Conservation (phyloP, 2,113 vertebrate genomes). For the Piprites chloris region DNA sequence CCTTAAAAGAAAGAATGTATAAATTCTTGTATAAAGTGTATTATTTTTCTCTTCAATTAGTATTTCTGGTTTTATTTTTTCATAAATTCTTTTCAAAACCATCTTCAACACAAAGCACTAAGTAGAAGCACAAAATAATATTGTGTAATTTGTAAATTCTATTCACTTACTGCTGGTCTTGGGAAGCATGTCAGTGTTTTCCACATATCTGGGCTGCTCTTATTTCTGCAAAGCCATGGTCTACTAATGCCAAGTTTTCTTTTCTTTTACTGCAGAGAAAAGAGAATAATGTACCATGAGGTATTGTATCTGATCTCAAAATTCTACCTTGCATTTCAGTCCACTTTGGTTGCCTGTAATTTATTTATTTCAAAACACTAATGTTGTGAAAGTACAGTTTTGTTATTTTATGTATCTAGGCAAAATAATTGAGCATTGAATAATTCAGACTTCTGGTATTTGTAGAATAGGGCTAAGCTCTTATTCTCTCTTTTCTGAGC, state of each 20-base stretch:
- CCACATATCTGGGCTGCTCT: neutral
- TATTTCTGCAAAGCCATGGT: neutral
- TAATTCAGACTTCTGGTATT: neutral
- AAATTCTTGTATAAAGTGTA: neutral
- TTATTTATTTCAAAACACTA: neutral
- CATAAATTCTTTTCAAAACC: neutral
- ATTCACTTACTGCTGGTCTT: neutral
- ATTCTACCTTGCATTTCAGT: neutral
- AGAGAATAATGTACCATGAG: neutral
- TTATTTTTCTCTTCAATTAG: neutral
- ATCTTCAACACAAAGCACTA: neutral
- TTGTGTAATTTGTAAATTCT: neutral
- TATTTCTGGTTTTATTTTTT: neutral
- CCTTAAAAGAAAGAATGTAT: neutral
- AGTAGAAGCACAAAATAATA: neutral
- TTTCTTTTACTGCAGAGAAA: neutral
- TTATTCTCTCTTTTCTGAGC: neutral
- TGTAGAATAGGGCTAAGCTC: neutral
- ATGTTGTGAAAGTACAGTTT: neutral
- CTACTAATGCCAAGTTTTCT: neutral
- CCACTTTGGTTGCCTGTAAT: neutral
- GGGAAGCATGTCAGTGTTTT: neutral
- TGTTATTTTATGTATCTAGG: neutral
- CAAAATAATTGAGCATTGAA: neutral
- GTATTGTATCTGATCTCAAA: neutral